Evolutionary conservation across 2,797 vertebrate genomes (phyloP).

Genomic region (Catostomus latipinnis): DNA sequence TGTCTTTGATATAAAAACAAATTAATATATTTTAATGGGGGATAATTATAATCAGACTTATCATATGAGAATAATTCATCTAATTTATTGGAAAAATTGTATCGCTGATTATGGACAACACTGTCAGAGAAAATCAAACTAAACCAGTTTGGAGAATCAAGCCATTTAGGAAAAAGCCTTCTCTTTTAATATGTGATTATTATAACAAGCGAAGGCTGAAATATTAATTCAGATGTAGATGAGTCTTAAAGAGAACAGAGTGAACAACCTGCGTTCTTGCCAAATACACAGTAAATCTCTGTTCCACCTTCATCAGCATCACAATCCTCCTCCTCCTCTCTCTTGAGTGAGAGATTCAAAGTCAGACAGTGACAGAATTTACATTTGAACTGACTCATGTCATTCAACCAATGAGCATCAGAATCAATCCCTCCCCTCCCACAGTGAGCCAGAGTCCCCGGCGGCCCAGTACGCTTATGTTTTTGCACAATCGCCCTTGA

Average conservation of each 20-base stretch:
- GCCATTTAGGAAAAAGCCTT: constrained; percentile 74
- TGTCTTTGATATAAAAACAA: constrained; percentile 19
- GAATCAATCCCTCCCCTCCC: constrained; percentile 17
- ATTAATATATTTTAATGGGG: constrained; percentile 11
- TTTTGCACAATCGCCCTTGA: constrained; percentile 60
- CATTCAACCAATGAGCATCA: constrained; percentile 47
- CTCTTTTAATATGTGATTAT: constrained; percentile 39
- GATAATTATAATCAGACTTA: not conserved
- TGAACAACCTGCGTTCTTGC: constrained; percentile 5
- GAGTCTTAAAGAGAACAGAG: constrained; percentile 43
- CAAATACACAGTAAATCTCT: constrained; percentile 45
- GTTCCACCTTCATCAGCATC: constrained; percentile 24
- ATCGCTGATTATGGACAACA: constrained; percentile 54
- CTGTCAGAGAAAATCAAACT: constrained; percentile 60
- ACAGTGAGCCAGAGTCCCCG: constrained; percentile 18
- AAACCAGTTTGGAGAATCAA: constrained; percentile 85
- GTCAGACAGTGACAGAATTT: constrained; percentile 33
- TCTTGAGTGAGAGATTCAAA: constrained; percentile 27
- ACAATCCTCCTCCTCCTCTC: constrained; percentile 1
- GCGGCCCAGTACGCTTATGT: constrained; percentile 30
- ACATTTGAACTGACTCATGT: constrained; percentile 36
- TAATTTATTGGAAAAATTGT: constrained; percentile 57
- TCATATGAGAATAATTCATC: constrained; percentile 26
- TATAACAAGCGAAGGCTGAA: constrained; percentile 50
- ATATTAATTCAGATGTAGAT: constrained; percentile 46